Evolutionary conservation across 2,113 vertebrate genomes (phyloP), one percentile per base, ranked within the genome.

Genomic region (Illadopsis cleaveri): DNA sequence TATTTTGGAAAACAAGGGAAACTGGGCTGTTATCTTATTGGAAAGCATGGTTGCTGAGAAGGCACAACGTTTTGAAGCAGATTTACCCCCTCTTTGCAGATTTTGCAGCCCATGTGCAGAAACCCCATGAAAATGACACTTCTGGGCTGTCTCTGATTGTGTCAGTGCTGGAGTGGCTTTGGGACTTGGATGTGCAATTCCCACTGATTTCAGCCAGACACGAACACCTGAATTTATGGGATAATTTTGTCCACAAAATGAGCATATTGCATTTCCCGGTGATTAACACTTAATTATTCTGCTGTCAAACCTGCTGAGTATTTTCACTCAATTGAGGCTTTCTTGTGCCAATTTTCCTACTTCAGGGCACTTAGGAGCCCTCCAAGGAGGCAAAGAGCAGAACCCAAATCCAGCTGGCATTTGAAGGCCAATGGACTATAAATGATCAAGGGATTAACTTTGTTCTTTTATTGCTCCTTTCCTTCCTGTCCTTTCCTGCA

Each of bases 1-100:
- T 95, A 72, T 89, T 94, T 93, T 45, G 81, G 93, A 94, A 96
- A 97, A 95, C 82, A 92, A 86, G 93, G 87, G 76, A 24, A 79
- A 56, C 33, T 3, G 45, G 78, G 13, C 62, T 89, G 65, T 85
- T 91, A 33, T 75, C 83, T 70, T 37, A 1, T 35, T 69, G 68
- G 65, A 77, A 90, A 45, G 54, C 4, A 6, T 1, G 40, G 94
- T 73, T 93, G 93, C 82, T 94, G 93, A 89, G 89, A 73, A 90
- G 91, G 79, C 89, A 54, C 28, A n/a, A 62, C 10, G 15, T 16
- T 69, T 33, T 16, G 18, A 40, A 86, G 84, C 57, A 30, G 8
- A 68, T 91, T 80, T 15, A 9, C 71, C 73, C 40, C 44, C 50
- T 70, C 40, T 76, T 73, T 73, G 31, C 37, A 64, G 81, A 9